These are phyloP conservation scores for Coecobrya sp. DNA, from an alignment of 2,888 invertebrate species.

Conservation along the genomic window DNA sequence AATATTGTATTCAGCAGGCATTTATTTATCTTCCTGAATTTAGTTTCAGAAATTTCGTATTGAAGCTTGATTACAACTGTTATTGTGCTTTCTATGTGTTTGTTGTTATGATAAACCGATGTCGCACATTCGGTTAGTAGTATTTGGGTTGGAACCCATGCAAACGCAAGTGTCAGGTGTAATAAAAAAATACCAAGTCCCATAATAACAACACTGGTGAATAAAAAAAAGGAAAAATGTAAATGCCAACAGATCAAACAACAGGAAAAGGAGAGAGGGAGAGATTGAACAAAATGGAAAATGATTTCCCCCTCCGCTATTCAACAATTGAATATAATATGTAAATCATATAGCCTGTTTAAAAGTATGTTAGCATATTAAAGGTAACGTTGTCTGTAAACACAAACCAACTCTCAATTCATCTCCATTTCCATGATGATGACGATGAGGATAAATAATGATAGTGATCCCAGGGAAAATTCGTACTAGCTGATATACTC, in stretches of 20 bases:
- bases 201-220: neutral
- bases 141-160: neutral
- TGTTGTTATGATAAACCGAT: neutral
- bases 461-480: constrained; percentile 40
- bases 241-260: constrained; percentile 1
- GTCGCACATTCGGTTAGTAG: neutral
- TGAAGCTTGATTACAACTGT: neutral
- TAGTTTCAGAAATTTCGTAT: neutral
- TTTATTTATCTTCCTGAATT: neutral
- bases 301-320: constrained; percentile 24
- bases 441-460: neutral
- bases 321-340: constrained; percentile 4
- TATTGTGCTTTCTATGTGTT: neutral
- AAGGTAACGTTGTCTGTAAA: too few species aligned
- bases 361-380: neutral
- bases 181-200: neutral
- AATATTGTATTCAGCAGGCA: neutral
- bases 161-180: constrained; percentile 16
- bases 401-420: neutral
- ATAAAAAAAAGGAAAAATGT: neutral
- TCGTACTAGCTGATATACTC: neutral
- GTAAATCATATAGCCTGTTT: constrained; percentile 22
- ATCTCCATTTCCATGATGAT: too few species aligned
- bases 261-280: constrained; percentile 44
- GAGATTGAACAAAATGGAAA: constrained; percentile 25